phyloP scores from a whole-genome alignment of 2,113 vertebrate species.

The Sus scrofa region T2T-Sscrofa CM000815.6:92854001-92854500 shows the following conservation, averaged over 20 bases:
- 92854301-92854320: background rate
- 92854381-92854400: background rate
- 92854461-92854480: background rate
- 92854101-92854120: background rate
- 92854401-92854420: background rate
- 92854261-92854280: background rate
- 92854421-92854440: background rate
- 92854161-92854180: background rate
- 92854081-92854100: background rate
- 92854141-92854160: background rate
- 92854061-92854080: background rate
- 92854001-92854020: background rate
- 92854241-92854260: background rate
- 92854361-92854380: background rate
- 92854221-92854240: background rate
- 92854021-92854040: slow-evolving; percentile 1
- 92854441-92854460: background rate
- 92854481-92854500: background rate
- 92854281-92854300: slow-evolving; percentile 17
- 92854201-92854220: background rate
- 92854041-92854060: background rate
- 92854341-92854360: background rate
- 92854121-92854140: background rate
- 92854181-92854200: background rate
- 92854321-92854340: background rate